These are phyloP conservation scores for Drosophila funebris DNA, from an alignment of 1,140 invertebrate species.

Conservation along the genomic window DNA sequence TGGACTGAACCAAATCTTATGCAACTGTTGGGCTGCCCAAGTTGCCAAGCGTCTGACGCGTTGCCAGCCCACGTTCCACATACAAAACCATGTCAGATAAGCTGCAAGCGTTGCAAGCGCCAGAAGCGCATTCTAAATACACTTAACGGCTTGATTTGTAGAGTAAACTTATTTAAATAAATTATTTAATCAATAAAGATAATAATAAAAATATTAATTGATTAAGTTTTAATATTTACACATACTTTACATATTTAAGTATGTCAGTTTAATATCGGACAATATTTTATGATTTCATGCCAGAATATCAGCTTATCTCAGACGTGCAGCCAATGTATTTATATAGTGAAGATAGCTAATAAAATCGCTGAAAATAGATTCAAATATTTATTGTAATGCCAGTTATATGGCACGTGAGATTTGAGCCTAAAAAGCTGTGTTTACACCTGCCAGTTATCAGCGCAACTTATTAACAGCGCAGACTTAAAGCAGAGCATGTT, in stretches of 20 bases:
- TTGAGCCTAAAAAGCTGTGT: not conserved
- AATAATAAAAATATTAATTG: no score
- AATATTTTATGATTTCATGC: no score
- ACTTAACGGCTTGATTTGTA: not conserved
- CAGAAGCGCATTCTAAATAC: conserved; percentile 9
- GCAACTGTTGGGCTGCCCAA: conserved; percentile 52
- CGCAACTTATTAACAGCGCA: no score
- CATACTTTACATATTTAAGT: no score
- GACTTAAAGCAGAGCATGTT: no score
- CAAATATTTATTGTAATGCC: not conserved
- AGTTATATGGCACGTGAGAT: not conserved
- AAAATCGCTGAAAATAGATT: not conserved
- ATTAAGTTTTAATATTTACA: no score
- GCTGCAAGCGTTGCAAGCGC: not conserved
- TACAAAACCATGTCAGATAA: conserved; percentile 20
- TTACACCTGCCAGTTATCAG: not conserved
- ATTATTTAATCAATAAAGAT: no score
- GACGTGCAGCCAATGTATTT: no score
- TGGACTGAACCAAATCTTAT: conserved; percentile 53
- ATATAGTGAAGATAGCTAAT: no score
- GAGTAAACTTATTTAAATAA: not conserved
- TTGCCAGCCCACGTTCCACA: conserved; percentile 55
- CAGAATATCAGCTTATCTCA: no score
- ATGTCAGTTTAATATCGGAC: no score
- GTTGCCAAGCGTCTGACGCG: conserved; percentile 14